Evolutionary conservation across 2,888 invertebrate genomes (phyloP), one percentile per base, ranked within the genome.

Genomic region (Epinotia brunnichana): DNA sequence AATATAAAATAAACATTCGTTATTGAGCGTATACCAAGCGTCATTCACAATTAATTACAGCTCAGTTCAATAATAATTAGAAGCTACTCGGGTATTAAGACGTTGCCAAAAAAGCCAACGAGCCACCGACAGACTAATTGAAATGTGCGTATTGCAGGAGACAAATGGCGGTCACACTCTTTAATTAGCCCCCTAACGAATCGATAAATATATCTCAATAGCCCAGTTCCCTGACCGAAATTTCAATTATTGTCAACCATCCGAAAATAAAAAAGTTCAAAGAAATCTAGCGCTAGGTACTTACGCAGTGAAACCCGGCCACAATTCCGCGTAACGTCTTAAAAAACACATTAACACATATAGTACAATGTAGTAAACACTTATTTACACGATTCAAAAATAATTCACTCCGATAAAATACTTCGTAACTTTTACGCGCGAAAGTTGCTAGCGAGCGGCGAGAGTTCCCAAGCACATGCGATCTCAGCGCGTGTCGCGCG

Each of bases 361-460:
- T 77, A 56, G 64, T 64, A 79, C 77, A 77, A 76, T 53, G 67
- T 74, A 74, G 75, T 74, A 78, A 79, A 79, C 85, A 88, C 87
- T 80, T 76, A 78, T 77, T 73, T 69, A 62, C 69, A 73, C 73
- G 57, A 51, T 53, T 63, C 68, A 53, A 62, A 73, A 63, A 63
- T 69, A 73, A 69, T 73, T 69, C 69, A 73, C 73, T 69, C 51
- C 41, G 41, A 29, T 72, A 57, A 63, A 59, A 73, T 73, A 73
- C 73, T 73, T 81, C 83, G 77, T 77, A 84, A 86, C 83, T 87
- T 86, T 87, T 82, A 83, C 87, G 87, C 87, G 88, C 81, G 80
- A 87, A 89, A 89, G 84, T 89, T 88, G 78, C 71, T 54, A 57
- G 62, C 71, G 73, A 74, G 73, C 75, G 79, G 74, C 82, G 77